Evolutionary conservation across 2,888 invertebrate genomes (phyloP), one percentile per base, ranked within the genome.

Genomic region (Bhutanitis thaidina): DNA sequence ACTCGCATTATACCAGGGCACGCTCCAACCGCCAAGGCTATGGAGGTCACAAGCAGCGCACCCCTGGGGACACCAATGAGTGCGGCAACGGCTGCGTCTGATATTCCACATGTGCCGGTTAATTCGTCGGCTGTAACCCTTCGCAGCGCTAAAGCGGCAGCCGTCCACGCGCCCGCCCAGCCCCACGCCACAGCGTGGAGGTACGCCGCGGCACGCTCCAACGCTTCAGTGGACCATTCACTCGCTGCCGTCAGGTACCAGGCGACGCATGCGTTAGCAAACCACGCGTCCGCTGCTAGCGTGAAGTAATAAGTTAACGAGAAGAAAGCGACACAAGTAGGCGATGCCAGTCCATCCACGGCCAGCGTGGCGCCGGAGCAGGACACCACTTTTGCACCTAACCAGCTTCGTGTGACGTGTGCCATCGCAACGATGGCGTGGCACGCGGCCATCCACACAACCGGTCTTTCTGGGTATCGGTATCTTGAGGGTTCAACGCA

Each of bases 181-280:
- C 95, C 95, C 97, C 97, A 98, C 1, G 97, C 94, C 0, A 93
- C 92, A 1, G 95, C 93, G 80, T 97, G 97, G 59, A 97, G 93
- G 66, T 96, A 94, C 13, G 95, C 94, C 0, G 96, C 94, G 25
- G 96, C 94, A 43, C 95, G 93, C 77, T 96, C 96, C 46, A 97
- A 91, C 1, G 97, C 96, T 80, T 97, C 97, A 52, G 96, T 96
- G 20, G 96, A 96, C 97, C 97, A 97, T 73, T 97, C 96, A 73
- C 96, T 94, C 38, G 96, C 95, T 0, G 97, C 96, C 3, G 96
- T 95, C 43, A 97, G 90, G 71, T 96, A 95, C 95, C 97, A 97
- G 50, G 97, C 96, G 43, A 96, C 91, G 55, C 96, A 95, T 45
- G 97, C 92, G 62, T 96, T 93, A 1, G 96, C 92, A 93, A 97